Evolutionary conservation across 2,797 vertebrate species (phyloP).

Genomic region (Dallia pectoralis): DNA sequence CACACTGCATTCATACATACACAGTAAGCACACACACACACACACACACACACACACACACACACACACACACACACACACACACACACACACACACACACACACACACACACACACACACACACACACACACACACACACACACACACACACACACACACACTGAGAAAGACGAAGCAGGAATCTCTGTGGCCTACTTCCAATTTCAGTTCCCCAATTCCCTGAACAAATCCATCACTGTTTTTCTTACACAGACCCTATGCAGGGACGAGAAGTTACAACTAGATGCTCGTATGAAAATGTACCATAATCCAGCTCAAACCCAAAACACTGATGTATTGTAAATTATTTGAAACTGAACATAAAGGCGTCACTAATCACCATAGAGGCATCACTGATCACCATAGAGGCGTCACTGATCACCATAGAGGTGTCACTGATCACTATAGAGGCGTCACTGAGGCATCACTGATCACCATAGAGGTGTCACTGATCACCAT

Average conservation of each 20-base stretch:
- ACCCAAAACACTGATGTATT: neutral
- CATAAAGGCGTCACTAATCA: neutral
- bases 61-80: no score
- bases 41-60: no score
- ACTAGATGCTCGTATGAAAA: neutral
- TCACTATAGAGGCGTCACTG: neutral
- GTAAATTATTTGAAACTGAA: neutral
- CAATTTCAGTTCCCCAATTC: constrained; percentile 5
- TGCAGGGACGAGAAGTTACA: neutral
- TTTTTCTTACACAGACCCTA: constrained; percentile 5
- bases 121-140: no score
- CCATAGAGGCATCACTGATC: neutral
- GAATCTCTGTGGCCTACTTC: neutral
- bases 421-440: neutral
- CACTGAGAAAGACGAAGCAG: neutral
- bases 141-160: neutral
- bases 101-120: no score
- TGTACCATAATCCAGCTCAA: neutral
- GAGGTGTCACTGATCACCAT: neutral
- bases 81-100: no score
- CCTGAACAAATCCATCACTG: neutral
- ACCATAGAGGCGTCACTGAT: no score
- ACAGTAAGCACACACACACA: no score
- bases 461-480: no score
- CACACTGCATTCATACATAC: no score